phyloP scores from a whole-genome alignment of 2,888 invertebrate genomes.

The Macrostomum cliftonense region DNA sequence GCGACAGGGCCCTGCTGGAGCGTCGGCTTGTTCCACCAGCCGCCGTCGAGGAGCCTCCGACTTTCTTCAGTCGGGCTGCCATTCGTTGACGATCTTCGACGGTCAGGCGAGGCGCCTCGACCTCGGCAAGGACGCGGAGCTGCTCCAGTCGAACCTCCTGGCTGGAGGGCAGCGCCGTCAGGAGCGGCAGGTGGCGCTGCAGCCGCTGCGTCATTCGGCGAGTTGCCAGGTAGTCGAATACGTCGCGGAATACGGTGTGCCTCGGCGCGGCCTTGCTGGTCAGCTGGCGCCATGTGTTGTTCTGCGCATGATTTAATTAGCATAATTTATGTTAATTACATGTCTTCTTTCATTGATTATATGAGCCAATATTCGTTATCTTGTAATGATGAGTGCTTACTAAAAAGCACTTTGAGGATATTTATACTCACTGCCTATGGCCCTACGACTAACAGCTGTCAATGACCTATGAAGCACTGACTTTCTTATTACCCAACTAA shows the following conservation, averaged over 20 bases:
- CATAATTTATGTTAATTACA: no score
- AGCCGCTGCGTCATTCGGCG: slow-evolving; percentile 23
- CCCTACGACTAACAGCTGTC: no score
- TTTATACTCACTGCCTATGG: no score
- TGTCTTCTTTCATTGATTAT: no score
- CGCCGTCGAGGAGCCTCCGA: slow-evolving; percentile 14
- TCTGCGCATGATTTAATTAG: slow-evolving; percentile 12
- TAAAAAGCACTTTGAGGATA: no score
- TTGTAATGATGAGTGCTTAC: no score
- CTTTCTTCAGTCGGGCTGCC: not conserved
- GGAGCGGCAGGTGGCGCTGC: slow-evolving; percentile 21
- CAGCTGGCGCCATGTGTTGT: slow-evolving; percentile 33
- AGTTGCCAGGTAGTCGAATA: slow-evolving; percentile 29
- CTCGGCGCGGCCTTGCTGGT: slow-evolving; percentile 33
- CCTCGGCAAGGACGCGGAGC: slow-evolving; percentile 24
- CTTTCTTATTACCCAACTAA: no score
- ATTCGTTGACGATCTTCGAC: not conserved
- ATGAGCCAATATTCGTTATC: no score
- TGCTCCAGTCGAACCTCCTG: slow-evolving; percentile 29
- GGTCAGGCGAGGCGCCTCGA: not conserved
- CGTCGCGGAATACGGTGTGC: slow-evolving; percentile 33
- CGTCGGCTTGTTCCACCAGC: slow-evolving; percentile 18
- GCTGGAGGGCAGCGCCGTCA: slow-evolving; percentile 25
- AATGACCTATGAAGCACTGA: no score
- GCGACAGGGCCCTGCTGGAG: slow-evolving; percentile 22